phyloP scores from a whole-genome alignment of 2,888 invertebrate genomes.

The Lasioglossum marginatum region DNA sequence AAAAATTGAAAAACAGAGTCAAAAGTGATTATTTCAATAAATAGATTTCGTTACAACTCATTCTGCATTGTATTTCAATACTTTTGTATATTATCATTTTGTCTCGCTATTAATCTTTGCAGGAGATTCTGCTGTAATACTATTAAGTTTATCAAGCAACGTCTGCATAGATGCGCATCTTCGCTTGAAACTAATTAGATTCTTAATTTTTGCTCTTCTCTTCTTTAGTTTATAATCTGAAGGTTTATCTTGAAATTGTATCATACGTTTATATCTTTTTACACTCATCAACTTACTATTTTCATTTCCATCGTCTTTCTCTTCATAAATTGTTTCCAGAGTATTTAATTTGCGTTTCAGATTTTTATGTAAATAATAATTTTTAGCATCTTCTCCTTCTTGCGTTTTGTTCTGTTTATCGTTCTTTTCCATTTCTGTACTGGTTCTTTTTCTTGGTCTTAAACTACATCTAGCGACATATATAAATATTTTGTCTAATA shows the following conservation, averaged over 20 bases:
- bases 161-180: constrained; percentile 86
- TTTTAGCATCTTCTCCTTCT: constrained; percentile 82
- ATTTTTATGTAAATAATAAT: constrained; percentile 87
- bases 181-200: constrained; percentile 85
- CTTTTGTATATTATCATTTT: constrained; percentile 40
- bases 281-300: constrained; percentile 85
- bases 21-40: constrained; percentile 24
- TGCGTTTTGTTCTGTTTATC: not conserved
- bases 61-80: constrained; percentile 19
- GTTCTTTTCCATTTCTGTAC: constrained; percentile 74
- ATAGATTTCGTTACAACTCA: constrained; percentile 2
- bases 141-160: constrained; percentile 86
- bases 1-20: constrained; percentile 10
- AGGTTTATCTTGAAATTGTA: constrained; percentile 86
- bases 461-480: constrained; percentile 74
- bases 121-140: constrained; percentile 71
- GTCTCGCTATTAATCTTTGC: constrained; percentile 51
- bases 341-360: constrained; percentile 86
- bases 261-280: constrained; percentile 86
- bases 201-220: constrained; percentile 87
- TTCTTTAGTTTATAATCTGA: constrained; percentile 86
- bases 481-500: constrained; percentile 2
- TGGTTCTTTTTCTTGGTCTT: constrained; percentile 78
- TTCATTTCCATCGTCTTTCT: constrained; percentile 85
- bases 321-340: constrained; percentile 88